A percentile compares a stretch with the other conserved stretches of the same genome.
Evolutionary conservation across 2,797 vertebrate genomes (phyloP).

Genomic region (Phylloscopus collybita): DNA sequence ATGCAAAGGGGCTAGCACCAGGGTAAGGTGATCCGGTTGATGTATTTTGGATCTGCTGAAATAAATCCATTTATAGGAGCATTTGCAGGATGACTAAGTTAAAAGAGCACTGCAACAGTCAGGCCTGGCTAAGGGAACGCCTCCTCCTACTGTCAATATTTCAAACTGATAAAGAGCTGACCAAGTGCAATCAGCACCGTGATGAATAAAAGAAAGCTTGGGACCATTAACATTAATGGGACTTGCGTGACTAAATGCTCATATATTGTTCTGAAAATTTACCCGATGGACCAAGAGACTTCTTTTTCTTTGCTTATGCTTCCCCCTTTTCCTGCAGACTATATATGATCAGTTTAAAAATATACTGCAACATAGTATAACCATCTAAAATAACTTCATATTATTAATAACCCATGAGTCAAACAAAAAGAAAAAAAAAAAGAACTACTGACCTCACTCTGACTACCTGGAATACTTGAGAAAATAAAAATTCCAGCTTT

Average conservation of each 20-base stretch:
- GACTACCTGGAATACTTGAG: neutral
- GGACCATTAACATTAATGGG: constrained; percentile 67
- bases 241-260: constrained; percentile 49
- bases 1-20: constrained; percentile 27
- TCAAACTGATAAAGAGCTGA: constrained; percentile 72
- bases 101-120: constrained; percentile 55
- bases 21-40: constrained; percentile 56
- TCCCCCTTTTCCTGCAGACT: neutral
- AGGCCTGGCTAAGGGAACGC: constrained; percentile 37
- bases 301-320: neutral
- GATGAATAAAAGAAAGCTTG: constrained; percentile 69
- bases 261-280: constrained; percentile 26
- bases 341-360: neutral
- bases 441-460: neutral
- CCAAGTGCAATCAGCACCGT: constrained; percentile 48
- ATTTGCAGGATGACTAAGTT: constrained; percentile 67
- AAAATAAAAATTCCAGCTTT: constrained; percentile 45
- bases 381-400: neutral
- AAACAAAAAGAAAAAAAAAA: neutral
- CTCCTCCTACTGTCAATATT: constrained; percentile 61
- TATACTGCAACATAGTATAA: neutral
- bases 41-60: constrained; percentile 67
- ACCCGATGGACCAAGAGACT: neutral
- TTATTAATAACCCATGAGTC: neutral
- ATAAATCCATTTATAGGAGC: constrained; percentile 66